Percentiles rank a stretch among this genome's conserved stretches.
These are phyloP conservation scores for Leistus spinibarbis DNA, from an alignment of 2,888 invertebrate species.

Conservation along the genomic window DNA sequence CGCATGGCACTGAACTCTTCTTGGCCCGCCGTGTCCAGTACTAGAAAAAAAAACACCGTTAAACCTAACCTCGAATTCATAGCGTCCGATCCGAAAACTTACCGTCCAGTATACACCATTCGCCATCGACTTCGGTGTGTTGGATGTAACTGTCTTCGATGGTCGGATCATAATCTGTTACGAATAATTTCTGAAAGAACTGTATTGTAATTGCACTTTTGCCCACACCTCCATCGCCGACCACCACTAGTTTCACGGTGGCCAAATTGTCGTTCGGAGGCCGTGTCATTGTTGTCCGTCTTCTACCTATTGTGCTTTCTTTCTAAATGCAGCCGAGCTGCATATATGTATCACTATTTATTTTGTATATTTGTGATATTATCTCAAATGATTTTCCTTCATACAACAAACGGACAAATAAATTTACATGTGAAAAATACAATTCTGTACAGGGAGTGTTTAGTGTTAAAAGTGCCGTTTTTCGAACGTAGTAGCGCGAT, in stretches of 20 bases:
- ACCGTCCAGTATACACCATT: constrained; percentile 92
- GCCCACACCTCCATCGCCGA: constrained; percentile 93
- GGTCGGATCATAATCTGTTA: constrained; percentile 94
- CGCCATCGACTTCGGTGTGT: constrained; percentile 91
- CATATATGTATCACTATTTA: neutral
- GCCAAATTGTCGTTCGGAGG: constrained; percentile 76
- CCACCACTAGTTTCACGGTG: constrained; percentile 88
- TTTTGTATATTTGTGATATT: neutral
- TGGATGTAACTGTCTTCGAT: constrained; percentile 96
- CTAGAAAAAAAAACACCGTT: constrained; percentile 56
- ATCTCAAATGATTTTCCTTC: neutral
- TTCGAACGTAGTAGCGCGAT: no score
- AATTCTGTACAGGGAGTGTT: no score
- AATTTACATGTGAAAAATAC: no score
- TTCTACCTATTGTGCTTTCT: constrained; percentile 49
- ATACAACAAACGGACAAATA: neutral
- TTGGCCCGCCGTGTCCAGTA: constrained; percentile 93
- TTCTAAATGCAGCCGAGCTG: constrained; percentile 46
- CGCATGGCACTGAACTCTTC: constrained; percentile 96
- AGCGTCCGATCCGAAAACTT: constrained; percentile 45
- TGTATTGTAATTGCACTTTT: constrained; percentile 97
- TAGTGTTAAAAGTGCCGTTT: no score
- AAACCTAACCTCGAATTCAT: neutral
- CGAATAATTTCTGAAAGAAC: constrained; percentile 93
- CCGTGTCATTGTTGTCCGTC: constrained; percentile 63